Evolutionary conservation across 2,797 vertebrate genomes (phyloP).

Genomic region (Caiman crocodilus): DNA sequence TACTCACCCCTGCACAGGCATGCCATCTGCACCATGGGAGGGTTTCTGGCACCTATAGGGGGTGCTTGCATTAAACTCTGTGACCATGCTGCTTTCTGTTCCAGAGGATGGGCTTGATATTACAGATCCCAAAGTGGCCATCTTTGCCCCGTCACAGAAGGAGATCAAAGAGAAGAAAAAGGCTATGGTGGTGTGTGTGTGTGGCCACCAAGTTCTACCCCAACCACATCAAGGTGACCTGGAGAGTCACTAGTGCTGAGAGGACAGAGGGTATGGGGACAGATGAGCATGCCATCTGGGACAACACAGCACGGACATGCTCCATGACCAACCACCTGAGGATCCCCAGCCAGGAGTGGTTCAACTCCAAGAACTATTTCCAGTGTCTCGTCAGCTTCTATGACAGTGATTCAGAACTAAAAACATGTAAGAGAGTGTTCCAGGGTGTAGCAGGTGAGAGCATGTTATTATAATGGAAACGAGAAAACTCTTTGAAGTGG

Average conservation of each 20-base stretch:
- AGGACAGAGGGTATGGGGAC: slow-evolving; percentile 72
- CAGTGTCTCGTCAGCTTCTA: slow-evolving; percentile 70
- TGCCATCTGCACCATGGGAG: too few species aligned
- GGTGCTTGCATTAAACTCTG: not conserved
- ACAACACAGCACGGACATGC: not conserved
- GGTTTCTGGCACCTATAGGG: not conserved
- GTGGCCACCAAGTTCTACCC: slow-evolving; percentile 82
- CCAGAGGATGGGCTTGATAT: not conserved
- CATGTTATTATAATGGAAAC: not conserved
- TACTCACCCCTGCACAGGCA: too few species aligned
- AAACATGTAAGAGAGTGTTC: not conserved
- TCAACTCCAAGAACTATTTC: slow-evolving; percentile 70
- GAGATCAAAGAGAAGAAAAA: slow-evolving; percentile 74
- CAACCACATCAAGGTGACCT: slow-evolving; percentile 76
- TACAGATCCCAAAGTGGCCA: slow-evolving; percentile 54
- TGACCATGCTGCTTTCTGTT: not conserved
- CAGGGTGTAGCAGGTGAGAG: slow-evolving; percentile 5
- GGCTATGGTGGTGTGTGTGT: slow-evolving; percentile 75
- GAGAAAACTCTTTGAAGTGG: not conserved
- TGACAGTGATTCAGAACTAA: fast-evolving
- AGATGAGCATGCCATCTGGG: slow-evolving; percentile 39
- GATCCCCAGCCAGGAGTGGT: slow-evolving; percentile 73
- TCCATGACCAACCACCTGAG: slow-evolving; percentile 78
- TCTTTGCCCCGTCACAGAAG: slow-evolving; percentile 78
- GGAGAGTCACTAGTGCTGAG: slow-evolving; percentile 71